phyloP scores from a whole-genome alignment of 2,797 vertebrate species.

The Anguilla obscura region DNA sequence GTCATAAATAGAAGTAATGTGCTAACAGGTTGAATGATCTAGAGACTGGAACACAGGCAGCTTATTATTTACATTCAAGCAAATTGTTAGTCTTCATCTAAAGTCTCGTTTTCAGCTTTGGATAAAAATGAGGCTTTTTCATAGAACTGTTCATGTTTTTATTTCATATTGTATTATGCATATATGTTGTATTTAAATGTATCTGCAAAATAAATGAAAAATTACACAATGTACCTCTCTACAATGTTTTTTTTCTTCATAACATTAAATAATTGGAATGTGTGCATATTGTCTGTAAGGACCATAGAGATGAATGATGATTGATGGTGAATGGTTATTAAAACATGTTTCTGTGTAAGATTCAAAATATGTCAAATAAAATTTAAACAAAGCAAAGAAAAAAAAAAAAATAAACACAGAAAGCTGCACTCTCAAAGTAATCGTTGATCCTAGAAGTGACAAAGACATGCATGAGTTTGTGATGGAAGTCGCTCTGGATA shows the following conservation, averaged over 20 bases:
- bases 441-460: background rate
- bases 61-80: background rate
- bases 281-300: background rate
- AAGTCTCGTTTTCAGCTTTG: background rate
- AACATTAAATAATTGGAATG: background rate
- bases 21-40: background rate
- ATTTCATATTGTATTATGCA: background rate
- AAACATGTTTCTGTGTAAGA: background rate
- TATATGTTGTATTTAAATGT: background rate
- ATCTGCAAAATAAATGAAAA: slow-evolving; percentile 3
- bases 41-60: background rate
- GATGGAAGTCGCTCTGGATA: too few species aligned
- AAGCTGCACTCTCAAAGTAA: background rate
- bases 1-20: background rate
- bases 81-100: background rate
- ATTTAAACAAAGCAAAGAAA: background rate
- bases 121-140: background rate
- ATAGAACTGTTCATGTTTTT: background rate
- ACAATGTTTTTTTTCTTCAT: slow-evolving; percentile 1
- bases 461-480: background rate
- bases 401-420: background rate
- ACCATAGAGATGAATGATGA: background rate
- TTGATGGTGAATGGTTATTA: background rate
- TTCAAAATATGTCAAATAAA: background rate
- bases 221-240: background rate